Evolutionary conservation across 2,113 vertebrate genomes (phyloP).

Genomic region (Ancistrus triradiatus): DNA sequence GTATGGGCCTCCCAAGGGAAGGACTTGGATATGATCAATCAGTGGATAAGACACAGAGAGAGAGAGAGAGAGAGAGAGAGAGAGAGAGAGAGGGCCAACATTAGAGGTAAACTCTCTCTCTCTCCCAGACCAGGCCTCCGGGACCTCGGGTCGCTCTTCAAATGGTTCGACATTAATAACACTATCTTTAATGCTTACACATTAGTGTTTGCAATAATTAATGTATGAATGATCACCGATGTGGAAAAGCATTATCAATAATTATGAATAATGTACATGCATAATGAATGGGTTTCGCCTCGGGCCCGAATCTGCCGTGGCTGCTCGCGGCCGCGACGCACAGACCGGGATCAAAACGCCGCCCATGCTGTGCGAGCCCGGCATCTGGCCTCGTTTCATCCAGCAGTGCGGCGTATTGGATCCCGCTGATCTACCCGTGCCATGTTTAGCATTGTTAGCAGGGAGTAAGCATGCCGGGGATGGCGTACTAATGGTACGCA

Average conservation of each 20-base stretch:
- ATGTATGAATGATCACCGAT: conserved; percentile 86
- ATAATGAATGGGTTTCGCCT: conserved; percentile 88
- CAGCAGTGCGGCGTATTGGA: conserved; percentile 32
- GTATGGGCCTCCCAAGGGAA: conserved; percentile 58
- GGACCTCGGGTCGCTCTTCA: conserved; percentile 55
- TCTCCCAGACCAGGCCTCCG: conserved; percentile 33
- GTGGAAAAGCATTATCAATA: conserved; percentile 85
- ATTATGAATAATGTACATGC: conserved; percentile 84
- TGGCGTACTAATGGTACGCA: conserved; percentile 42
- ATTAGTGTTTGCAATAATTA: conserved; percentile 78
- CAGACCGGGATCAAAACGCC: conserved; percentile 74
- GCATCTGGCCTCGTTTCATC: conserved; percentile 49
- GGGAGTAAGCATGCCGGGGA: conserved; percentile 41
- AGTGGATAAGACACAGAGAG: conserved; percentile 22
- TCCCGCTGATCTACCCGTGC: conserved; percentile 40
- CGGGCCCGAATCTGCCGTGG: conserved; percentile 77
- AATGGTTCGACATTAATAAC: conserved; percentile 76
- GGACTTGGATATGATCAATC: conserved; percentile 61
- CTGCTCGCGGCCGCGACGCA: conserved; percentile 75
- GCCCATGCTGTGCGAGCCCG: conserved; percentile 53
- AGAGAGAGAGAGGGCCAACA: conserved; percentile 28
- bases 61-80: conserved; percentile 25
- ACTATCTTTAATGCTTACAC: conserved; percentile 77
- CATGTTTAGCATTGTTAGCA: conserved; percentile 51
- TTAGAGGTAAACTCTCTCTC: conserved; percentile 4